Conservation (phyloP, 2,888 invertebrate genomes). For the Philhelius pedissequus region DNA sequence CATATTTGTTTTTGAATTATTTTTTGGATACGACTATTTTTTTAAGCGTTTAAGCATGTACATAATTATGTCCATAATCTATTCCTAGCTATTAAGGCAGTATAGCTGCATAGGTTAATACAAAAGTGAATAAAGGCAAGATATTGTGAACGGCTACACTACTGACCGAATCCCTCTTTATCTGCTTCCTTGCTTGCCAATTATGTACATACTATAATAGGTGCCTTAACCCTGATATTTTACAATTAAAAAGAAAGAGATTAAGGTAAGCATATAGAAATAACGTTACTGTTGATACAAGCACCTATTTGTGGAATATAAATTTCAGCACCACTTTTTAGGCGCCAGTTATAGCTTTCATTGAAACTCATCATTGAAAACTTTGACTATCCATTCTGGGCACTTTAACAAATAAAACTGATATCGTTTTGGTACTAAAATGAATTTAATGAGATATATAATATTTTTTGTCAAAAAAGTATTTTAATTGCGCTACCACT, state of each 20-base stretch:
- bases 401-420: no score
- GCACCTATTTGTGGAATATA: not conserved
- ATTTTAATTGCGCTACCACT: no score
- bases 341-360: no score
- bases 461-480: no score
- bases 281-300: conserved; percentile 40
- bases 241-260: conserved; percentile 12
- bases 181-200: not conserved
- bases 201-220: no score
- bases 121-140: not conserved
- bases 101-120: not conserved
- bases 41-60: no score
- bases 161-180: not conserved
- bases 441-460: no score
- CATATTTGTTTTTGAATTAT: not conserved
- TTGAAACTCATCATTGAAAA: no score
- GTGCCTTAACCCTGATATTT: conserved; percentile 12
- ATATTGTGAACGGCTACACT: not conserved
- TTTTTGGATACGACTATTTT: not conserved
- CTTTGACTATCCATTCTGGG: no score
- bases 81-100: not conserved
- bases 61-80: no score
- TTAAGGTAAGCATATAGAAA: conserved; percentile 54
- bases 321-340: no score
- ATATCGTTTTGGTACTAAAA: no score